A percentile compares a stretch with the other conserved stretches of the same genome.
Evolutionary conservation across 2,113 vertebrate genomes (phyloP).

Genomic region (Anolis sagrei): DNA sequence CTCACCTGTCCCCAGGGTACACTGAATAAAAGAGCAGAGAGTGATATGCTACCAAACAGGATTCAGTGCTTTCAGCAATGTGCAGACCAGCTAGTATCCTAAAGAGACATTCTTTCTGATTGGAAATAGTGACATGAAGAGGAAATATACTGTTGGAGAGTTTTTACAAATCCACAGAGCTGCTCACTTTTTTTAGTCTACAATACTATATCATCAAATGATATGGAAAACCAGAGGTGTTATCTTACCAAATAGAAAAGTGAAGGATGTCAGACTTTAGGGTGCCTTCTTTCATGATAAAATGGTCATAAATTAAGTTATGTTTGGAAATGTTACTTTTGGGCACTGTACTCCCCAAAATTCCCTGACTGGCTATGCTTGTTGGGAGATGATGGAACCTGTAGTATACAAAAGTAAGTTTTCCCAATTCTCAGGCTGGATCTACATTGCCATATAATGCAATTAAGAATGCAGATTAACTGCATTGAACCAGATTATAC

Average conservation of each 20-base stretch:
- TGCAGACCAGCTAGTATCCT: not conserved
- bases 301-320: not conserved
- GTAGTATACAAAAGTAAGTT: too few relatives aligned
- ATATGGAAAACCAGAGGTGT: rapidly evolving
- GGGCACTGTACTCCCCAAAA: too few relatives aligned
- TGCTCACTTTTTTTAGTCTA: not conserved
- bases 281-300: not conserved
- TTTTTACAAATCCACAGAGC: rapidly evolving
- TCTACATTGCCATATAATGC: too few relatives aligned
- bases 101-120: not conserved
- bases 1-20: constrained; percentile 46
- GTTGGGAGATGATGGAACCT: too few relatives aligned
- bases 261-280: too few relatives aligned
- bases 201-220: not conserved
- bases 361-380: too few relatives aligned
- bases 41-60: constrained; percentile 1
- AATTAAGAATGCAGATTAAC: too few relatives aligned
- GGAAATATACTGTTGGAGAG: rapidly evolving
- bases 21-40: constrained; percentile 42
- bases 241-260: not conserved
- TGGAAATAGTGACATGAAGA: constrained; percentile 14
- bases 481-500: too few relatives aligned
- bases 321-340: too few relatives aligned
- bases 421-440: too few relatives aligned
- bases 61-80: constrained; percentile 55